Percentiles rank a stretch among this genome's conserved stretches.
Evolutionary conservation across 2,113 vertebrate genomes (phyloP).

Genomic region (Monopterus albus): DNA sequence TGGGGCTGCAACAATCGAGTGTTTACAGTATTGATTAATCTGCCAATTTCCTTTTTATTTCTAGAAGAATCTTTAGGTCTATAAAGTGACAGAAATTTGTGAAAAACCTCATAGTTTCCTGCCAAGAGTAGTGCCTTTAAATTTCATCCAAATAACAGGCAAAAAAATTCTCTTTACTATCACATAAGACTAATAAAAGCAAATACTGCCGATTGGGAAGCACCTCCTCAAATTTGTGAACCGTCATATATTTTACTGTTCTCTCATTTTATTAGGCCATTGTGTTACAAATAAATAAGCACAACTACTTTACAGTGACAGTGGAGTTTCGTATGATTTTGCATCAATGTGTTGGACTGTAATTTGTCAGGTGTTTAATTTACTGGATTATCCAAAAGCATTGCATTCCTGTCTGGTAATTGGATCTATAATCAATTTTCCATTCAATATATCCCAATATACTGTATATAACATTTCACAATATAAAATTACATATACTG

Average conservation of each 20-base stretch:
- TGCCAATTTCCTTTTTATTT: neutral
- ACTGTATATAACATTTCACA: neutral
- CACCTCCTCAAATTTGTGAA: neutral
- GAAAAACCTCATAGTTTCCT: slow-evolving; percentile 3
- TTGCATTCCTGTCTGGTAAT: too few relatives aligned
- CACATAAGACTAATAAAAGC: too few relatives aligned
- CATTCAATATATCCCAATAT: slow-evolving; percentile 28
- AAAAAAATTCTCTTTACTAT: too few relatives aligned
- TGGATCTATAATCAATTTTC: neutral
- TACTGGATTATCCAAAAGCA: neutral
- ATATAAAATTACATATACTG: too few relatives aligned
- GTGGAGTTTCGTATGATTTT: neutral
- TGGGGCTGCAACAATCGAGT: too few relatives aligned
- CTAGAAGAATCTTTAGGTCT: slow-evolving; percentile 9
- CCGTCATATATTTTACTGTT: neutral
- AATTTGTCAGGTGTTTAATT: slow-evolving; percentile 3
- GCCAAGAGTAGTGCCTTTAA: neutral
- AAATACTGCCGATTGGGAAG: slow-evolving; percentile 4
- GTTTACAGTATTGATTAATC: neutral
- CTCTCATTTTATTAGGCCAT: neutral
- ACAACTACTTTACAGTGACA: neutral
- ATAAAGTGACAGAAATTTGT: neutral
- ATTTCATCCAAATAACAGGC: too few relatives aligned
- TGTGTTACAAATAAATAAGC: neutral
- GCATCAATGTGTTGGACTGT: too few relatives aligned